Conservation (phyloP, 1,140 invertebrate genomes). For the Vanessa tameamea region DNA sequence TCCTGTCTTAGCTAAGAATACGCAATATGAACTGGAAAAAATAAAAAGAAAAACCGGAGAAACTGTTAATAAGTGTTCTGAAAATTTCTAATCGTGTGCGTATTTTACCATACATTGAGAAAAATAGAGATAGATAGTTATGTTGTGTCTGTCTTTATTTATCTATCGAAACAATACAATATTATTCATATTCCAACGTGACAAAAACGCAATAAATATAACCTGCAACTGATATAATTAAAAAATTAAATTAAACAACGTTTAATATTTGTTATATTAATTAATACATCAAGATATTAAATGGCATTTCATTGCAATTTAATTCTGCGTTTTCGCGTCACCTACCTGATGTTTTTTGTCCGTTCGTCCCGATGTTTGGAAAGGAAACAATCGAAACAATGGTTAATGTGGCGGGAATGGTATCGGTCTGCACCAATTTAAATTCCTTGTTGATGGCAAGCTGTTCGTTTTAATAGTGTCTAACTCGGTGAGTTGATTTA, state of each 20-base stretch:
- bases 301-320: slow-evolving; percentile 38
- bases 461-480: slow-evolving; percentile 33
- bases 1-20: too few species aligned
- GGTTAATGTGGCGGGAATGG: slow-evolving; percentile 58
- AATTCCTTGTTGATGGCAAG: slow-evolving; percentile 51
- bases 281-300: background rate
- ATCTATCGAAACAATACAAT: too few species aligned
- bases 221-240: too few species aligned
- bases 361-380: slow-evolving; percentile 57
- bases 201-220: too few species aligned
- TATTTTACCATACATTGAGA: too few species aligned
- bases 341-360: slow-evolving; percentile 74
- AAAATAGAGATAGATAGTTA: background rate
- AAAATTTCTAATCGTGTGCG: too few species aligned
- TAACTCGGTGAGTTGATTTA: slow-evolving; percentile 37
- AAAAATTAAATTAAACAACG: too few species aligned
- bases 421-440: slow-evolving; percentile 64
- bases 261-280: background rate
- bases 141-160: too few species aligned
- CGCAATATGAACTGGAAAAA: too few species aligned
- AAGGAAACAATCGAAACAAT: slow-evolving; percentile 70
- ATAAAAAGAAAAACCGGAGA: too few species aligned
- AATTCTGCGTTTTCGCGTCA: slow-evolving; percentile 26
- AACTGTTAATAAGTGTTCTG: too few species aligned
- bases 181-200: too few species aligned